Percentiles rank a stretch among this genome's conserved stretches.
Evolutionary conservation across 2,797 vertebrate genomes (phyloP).

Genomic region (Anniella stebbinsi): DNA sequence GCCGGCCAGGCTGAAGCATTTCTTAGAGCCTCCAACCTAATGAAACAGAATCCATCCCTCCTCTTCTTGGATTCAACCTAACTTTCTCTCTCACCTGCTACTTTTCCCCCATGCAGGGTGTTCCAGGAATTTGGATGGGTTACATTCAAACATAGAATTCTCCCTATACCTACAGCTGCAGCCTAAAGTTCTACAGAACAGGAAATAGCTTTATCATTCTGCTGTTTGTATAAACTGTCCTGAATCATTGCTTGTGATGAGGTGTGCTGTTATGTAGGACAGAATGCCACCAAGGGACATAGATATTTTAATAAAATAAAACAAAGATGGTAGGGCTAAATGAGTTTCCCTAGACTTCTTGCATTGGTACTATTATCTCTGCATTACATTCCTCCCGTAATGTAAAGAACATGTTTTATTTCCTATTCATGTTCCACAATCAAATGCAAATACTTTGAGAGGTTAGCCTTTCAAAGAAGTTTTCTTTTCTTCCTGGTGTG

Average conservation of each 20-base stretch:
- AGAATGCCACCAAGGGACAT: not conserved
- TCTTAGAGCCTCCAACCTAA: too few species aligned
- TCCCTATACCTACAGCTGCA: not conserved
- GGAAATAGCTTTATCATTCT: not conserved
- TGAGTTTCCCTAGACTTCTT: not conserved
- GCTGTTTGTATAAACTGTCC: not conserved
- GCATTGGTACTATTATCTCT: not conserved
- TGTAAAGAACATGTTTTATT: not conserved
- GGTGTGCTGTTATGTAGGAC: not conserved
- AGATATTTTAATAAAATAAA: slow-evolving; percentile 1
- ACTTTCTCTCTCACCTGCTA: too few species aligned
- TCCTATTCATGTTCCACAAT: not conserved
- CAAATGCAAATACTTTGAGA: not conserved
- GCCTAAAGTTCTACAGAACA: not conserved
- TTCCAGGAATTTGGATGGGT: not conserved
- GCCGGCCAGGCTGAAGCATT: too few species aligned
- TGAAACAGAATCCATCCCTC: too few species aligned
- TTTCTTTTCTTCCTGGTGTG: not conserved
- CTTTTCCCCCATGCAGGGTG: not conserved
- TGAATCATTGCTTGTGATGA: not conserved
- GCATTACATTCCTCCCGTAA: not conserved
- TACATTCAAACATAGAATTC: not conserved
- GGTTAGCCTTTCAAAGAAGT: not conserved
- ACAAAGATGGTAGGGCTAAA: not conserved
- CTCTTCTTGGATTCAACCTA: too few species aligned